Evolutionary conservation across 2,113 vertebrate species (phyloP), one percentile per base, ranked within the genome.

Genomic region (Dendropsophus ebraccatus): DNA sequence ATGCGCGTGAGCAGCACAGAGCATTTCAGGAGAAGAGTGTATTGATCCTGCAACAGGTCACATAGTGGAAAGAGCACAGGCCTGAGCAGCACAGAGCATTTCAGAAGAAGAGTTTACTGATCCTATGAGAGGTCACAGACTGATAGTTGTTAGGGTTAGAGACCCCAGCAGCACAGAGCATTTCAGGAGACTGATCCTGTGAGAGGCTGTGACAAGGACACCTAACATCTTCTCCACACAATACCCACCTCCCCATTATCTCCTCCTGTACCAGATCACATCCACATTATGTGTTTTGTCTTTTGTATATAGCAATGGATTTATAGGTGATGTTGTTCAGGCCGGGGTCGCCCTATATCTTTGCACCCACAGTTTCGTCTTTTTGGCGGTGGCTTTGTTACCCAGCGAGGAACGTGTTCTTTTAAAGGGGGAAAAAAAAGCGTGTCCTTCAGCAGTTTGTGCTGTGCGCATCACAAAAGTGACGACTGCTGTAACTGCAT

Each of bases 391-490:
- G 49, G 16, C 67, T 41, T 72, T 83, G 49, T 83, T 73, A 83
- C 67, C 49, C 49, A 5, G 49, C 28, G 17, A 76, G 60, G 21
- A 35, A 25, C 37, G 54, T 74, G 77, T 79, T 73, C 75, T 84
- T 54, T 73, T 62, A 56, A 54, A 21, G 13, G n/a, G 72, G 47
- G 77, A n/a, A 45, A 74, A 41, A 41, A 41, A 62, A 83, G 62
- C 45, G 74, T 85, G 85, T 81, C 85, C 85, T 87, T 87, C 85
- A 87, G 50, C 85, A 60, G 67, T 74, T 87, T 86, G 25, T 87
- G 85, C 85, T 87, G 77, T 14, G 77, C 85, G 41, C 85, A 87
- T 87, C 85, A 87, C 85, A 87, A 87, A 87, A 81, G 52, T 87
- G 85, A 73, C 77, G 62, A 70, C n/a, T 74, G 62, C 77, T 81